phyloP scores from a whole-genome alignment of 2,888 invertebrate genomes.

The Cheilosia soror region DNA sequence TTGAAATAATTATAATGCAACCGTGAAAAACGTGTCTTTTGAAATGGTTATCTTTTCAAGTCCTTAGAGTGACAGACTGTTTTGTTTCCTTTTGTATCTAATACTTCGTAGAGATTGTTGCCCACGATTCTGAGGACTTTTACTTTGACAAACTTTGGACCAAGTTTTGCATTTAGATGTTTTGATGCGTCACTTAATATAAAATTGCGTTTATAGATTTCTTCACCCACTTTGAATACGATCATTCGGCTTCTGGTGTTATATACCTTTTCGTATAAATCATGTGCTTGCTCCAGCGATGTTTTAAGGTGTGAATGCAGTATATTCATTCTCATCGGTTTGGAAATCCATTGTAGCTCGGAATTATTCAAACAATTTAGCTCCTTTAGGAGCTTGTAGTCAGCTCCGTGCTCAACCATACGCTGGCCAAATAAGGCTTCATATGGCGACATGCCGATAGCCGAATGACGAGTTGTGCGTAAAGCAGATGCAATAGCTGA shows the following conservation, averaged over 20 bases:
- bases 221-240: not conserved
- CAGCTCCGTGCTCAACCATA: no score
- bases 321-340: not conserved
- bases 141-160: not conserved
- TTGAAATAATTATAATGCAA: no score
- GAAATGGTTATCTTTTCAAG: no score
- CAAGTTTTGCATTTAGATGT: not conserved
- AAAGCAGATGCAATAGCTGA: not conserved
- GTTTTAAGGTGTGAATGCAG: conserved; percentile 1
- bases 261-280: not conserved
- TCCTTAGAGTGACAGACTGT: no score
- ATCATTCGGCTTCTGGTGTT: no score
- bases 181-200: conserved; percentile 7
- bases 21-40: no score
- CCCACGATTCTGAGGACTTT: not conserved
- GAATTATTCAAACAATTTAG: no score
- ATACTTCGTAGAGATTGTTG: not conserved
- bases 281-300: not conserved
- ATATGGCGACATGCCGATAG: no score
- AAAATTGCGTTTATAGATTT: not conserved
- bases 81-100: not conserved
- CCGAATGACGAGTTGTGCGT: no score
- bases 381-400: no score
- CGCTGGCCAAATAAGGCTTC: no score
- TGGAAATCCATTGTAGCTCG: no score